Conservation (phyloP, 2,113 vertebrate genomes). For the Callocephalon fimbriatum region DNA sequence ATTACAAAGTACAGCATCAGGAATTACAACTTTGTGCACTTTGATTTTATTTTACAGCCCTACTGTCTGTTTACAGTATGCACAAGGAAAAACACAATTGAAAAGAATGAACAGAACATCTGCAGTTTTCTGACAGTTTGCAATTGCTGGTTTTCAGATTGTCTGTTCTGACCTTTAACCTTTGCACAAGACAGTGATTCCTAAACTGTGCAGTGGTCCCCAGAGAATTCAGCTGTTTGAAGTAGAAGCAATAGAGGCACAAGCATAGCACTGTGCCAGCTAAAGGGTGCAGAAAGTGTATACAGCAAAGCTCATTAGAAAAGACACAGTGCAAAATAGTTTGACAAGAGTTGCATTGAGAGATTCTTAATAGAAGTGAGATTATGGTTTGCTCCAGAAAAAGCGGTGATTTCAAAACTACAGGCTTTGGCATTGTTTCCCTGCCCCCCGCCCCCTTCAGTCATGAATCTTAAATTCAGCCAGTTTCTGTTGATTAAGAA, state of each 20-base stretch:
- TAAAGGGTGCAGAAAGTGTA: background rate
- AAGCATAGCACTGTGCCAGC: background rate
- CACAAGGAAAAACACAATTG: background rate
- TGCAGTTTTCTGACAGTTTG: background rate
- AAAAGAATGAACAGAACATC: background rate
- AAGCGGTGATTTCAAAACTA: slow-evolving; percentile 9
- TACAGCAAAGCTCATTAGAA: background rate
- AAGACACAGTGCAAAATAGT: background rate
- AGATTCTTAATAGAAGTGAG: background rate
- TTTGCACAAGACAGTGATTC: slow-evolving; percentile 5
- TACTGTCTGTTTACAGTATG: background rate
- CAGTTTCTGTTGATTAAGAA: slow-evolving; percentile 49
- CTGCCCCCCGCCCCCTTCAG: background rate
- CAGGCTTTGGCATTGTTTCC: background rate
- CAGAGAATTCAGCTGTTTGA: background rate
- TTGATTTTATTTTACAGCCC: slow-evolving; percentile 10
- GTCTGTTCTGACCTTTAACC: background rate
- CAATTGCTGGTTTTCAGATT: background rate
- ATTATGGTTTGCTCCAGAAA: background rate
- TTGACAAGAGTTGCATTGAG: background rate
- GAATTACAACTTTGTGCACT: background rate
- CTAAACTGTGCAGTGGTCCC: background rate
- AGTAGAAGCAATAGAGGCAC: background rate
- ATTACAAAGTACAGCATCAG: background rate
- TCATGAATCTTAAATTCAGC: background rate